phyloP scores from a whole-genome alignment of 2,888 invertebrate genomes.

The Stenodera caucasica region DNA sequence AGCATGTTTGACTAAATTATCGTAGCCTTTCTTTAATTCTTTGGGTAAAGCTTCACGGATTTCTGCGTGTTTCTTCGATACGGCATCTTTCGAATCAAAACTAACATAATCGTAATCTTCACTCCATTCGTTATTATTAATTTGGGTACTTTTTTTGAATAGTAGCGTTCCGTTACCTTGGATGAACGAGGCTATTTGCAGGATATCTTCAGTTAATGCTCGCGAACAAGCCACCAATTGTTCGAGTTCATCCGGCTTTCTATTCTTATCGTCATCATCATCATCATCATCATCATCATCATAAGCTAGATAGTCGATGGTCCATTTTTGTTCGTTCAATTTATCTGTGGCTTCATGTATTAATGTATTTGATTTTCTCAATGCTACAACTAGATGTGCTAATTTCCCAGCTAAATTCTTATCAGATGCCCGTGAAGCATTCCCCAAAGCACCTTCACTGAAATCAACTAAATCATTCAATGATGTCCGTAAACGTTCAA shows the following conservation, averaged over 20 bases:
- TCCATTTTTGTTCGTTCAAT: slow-evolving; percentile 79
- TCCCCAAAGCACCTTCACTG: slow-evolving; percentile 84
- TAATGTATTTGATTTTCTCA: slow-evolving; percentile 78
- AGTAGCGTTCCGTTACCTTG: slow-evolving; percentile 81
- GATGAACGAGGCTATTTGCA: slow-evolving; percentile 87
- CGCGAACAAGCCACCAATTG: slow-evolving; percentile 85
- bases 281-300: slow-evolving; percentile 18
- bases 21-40: slow-evolving; percentile 74
- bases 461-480: slow-evolving; percentile 87
- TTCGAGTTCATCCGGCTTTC: slow-evolving; percentile 80
- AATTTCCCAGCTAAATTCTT: slow-evolving; percentile 72
- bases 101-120: slow-evolving; percentile 93
- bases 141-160: slow-evolving; percentile 66
- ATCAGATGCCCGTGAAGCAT: slow-evolving; percentile 80
- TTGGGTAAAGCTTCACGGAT: slow-evolving; percentile 72
- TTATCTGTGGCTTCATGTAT: slow-evolving; percentile 77
- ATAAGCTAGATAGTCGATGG: slow-evolving; percentile 63
- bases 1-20: slow-evolving; percentile 73
- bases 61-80: slow-evolving; percentile 72
- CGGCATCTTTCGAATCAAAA: slow-evolving; percentile 73
- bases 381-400: slow-evolving; percentile 75
- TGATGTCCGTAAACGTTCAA: slow-evolving; percentile 74
- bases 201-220: slow-evolving; percentile 85
- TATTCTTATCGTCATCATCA: slow-evolving; percentile 54
- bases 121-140: slow-evolving; percentile 64